These are phyloP conservation scores for Apodemus agrarius DNA, from an alignment of 2,797 vertebrate species.

Conservation along the genomic window DNA sequence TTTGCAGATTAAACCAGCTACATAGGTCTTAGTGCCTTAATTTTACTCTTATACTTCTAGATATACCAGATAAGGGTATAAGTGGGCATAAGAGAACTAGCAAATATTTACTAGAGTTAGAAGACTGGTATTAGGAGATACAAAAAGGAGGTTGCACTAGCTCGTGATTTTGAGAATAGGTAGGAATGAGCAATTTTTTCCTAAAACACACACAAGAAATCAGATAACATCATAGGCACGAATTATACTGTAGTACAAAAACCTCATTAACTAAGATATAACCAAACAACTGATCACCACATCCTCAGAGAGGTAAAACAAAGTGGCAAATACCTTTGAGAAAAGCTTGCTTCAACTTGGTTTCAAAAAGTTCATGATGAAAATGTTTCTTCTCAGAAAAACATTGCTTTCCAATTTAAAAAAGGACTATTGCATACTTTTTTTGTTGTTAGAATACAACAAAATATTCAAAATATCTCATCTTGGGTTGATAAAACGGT, in stretches of 20 bases:
- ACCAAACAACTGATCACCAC: neutral
- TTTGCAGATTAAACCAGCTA: neutral
- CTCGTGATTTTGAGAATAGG: neutral
- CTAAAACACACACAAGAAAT: neutral
- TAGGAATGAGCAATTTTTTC: neutral
- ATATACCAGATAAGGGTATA: neutral
- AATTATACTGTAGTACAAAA: neutral
- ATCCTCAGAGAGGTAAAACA: neutral
- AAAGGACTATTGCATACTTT: neutral
- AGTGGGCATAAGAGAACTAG: neutral
- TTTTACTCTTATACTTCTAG: neutral
- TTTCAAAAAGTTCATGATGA: neutral
- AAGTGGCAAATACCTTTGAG: neutral
- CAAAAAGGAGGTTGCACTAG: neutral
- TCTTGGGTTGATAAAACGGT: neutral
- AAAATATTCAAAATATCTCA: neutral
- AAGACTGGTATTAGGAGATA: neutral
- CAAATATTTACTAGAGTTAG: neutral
- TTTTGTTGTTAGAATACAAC: too few relatives aligned
- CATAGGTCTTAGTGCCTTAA: neutral
- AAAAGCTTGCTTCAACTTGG: neutral
- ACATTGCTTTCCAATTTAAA: neutral
- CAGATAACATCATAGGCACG: neutral
- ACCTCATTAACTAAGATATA: neutral
- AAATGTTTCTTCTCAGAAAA: slow-evolving; percentile 28